Evolutionary conservation across 2,113 vertebrate genomes (phyloP).

Genomic region (Brachirus orientalis): DNA sequence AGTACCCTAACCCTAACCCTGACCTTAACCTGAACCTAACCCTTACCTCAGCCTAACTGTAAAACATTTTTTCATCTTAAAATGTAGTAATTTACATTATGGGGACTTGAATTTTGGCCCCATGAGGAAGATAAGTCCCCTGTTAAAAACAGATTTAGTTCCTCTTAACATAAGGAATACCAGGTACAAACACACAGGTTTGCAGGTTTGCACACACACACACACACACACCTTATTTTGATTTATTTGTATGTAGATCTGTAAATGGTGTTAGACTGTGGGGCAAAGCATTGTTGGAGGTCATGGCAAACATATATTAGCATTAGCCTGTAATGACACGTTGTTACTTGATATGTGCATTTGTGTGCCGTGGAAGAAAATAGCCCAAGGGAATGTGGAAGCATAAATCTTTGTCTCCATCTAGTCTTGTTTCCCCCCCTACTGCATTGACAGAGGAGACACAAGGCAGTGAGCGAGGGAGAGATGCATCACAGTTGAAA

Average conservation of each 20-base stretch:
- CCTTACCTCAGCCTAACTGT: too few species aligned
- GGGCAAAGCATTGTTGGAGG: conserved; percentile 52
- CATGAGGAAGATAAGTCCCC: too few species aligned
- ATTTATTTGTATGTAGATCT: conserved; percentile 48
- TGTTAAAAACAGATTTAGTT: too few species aligned
- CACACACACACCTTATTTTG: conserved; percentile 6
- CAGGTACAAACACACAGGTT: too few species aligned
- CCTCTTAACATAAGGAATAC: too few species aligned
- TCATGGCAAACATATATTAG: conserved; percentile 43
- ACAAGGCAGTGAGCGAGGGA: background rate
- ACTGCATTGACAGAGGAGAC: conserved; percentile 13
- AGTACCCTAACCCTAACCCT: too few species aligned
- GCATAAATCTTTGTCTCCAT: background rate
- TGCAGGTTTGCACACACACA: background rate
- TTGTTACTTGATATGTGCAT: conserved; percentile 20
- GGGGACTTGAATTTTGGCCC: too few species aligned
- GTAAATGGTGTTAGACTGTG: conserved; percentile 28
- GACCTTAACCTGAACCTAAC: too few species aligned
- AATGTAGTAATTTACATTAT: too few species aligned
- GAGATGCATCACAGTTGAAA: background rate
- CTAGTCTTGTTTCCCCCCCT: too few species aligned
- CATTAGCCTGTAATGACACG: conserved; percentile 57
- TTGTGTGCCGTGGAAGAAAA: conserved; percentile 36
- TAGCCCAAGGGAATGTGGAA: conserved; percentile 19
- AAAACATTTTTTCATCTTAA: too few species aligned